Conservation (phyloP, 2,113 vertebrate species). For the Microcebus ravelobensis region DNA sequence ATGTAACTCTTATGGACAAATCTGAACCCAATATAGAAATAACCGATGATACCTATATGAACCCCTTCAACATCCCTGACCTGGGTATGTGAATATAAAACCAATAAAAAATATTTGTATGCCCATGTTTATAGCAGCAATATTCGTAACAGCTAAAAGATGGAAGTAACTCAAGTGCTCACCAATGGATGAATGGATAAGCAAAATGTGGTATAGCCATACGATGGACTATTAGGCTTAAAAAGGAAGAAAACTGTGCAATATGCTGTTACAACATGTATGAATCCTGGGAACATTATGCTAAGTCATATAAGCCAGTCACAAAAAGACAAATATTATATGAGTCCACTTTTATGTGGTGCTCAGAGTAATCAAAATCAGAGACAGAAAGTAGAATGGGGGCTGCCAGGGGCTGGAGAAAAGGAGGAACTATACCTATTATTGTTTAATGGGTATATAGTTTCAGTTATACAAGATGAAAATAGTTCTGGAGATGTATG, state of each 20-base stretch:
- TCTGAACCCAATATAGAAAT: background rate
- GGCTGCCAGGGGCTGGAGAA: background rate
- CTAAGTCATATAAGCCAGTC: background rate
- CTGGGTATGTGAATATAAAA: background rate
- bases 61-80: slow-evolving; percentile 6
- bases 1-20: background rate
- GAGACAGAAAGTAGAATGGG: background rate
- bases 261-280: background rate
- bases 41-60: background rate
- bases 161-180: background rate
- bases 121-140: background rate
- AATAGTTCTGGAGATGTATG: background rate
- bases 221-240: background rate
- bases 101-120: background rate
- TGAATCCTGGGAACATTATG: background rate
- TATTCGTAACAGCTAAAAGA: background rate
- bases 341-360: background rate
- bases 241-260: background rate
- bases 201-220: background rate
- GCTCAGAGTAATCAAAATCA: background rate
- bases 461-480: background rate
- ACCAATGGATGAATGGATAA: background rate
- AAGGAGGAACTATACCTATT: background rate
- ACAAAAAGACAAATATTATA: background rate
- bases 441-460: background rate